phyloP scores from a whole-genome alignment of 2,888 invertebrate species.

The Orthosia cruda region DNA sequence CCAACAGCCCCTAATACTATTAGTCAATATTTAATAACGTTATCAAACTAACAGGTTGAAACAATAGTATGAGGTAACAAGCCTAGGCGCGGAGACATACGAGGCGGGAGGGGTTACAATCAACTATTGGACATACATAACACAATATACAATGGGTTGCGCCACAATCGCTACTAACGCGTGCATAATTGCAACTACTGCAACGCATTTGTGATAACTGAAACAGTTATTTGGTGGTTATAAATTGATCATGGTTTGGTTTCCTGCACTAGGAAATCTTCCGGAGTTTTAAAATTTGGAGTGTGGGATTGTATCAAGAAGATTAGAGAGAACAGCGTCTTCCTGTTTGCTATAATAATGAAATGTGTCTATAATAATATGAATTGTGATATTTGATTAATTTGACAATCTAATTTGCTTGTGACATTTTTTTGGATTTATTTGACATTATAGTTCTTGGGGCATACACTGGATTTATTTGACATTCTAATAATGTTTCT shows the following conservation, averaged over 20 bases:
- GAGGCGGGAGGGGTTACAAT: conserved; percentile 36
- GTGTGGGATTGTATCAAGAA: neutral
- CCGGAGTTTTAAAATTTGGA: neutral
- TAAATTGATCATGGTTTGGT: neutral
- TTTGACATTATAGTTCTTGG: too few species aligned
- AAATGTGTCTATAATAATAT: too few species aligned
- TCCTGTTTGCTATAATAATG: too few species aligned
- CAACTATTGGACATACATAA: conserved; percentile 48
- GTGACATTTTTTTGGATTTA: too few species aligned
- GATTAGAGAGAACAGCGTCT: too few species aligned
- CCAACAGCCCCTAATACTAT: too few species aligned
- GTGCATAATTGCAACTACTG: conserved; percentile 48
- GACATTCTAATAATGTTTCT: too few species aligned
- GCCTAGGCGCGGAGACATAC: neutral
- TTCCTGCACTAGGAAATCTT: neutral
- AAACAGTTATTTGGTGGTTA: conserved; percentile 1
- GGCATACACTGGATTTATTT: too few species aligned
- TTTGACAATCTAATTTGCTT: too few species aligned
- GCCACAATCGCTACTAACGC: conserved; percentile 42
- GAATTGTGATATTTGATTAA: too few species aligned
- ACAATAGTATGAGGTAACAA: conserved; percentile 61
- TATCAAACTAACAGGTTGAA: conserved; percentile 31
- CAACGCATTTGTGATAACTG: conserved; percentile 30
- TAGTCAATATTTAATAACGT: conserved; percentile 10
- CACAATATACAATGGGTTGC: conserved; percentile 62